phyloP scores from a whole-genome alignment of 2,113 vertebrate species.

The Clarias magur region DNA sequence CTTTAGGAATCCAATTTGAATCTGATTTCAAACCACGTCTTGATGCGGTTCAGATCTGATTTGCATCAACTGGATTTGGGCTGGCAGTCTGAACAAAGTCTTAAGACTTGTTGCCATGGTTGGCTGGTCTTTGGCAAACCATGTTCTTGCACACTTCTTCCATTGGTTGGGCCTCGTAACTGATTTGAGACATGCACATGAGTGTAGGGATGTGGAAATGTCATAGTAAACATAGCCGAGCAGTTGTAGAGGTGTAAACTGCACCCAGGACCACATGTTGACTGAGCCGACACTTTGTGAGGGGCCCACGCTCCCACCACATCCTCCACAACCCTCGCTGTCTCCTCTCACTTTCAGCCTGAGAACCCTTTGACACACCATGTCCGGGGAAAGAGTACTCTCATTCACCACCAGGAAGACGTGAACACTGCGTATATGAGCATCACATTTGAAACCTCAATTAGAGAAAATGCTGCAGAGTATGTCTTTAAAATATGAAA shows the following conservation, averaged over 20 bases:
- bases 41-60: too few species aligned
- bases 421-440: neutral
- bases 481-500: neutral
- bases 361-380: neutral
- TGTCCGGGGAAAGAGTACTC: neutral
- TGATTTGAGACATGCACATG: neutral
- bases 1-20: too few species aligned
- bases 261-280: conserved; percentile 32
- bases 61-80: too few species aligned
- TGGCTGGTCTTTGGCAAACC: too few species aligned
- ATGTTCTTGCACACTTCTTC: neutral
- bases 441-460: neutral
- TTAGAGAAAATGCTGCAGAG: neutral
- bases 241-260: conserved; percentile 45
- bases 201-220: neutral
- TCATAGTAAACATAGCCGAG: neutral
- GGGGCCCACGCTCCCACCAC: conserved; percentile 41
- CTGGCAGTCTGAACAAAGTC: too few species aligned
- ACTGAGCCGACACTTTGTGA: conserved; percentile 40
- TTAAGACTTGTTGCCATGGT: too few species aligned
- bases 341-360: conserved; percentile 42
- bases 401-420: conserved; percentile 12
- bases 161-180: neutral
- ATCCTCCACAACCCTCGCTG: conserved; percentile 40
- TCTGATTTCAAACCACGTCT: too few species aligned